Evolutionary conservation across 1,140 invertebrate species (phyloP).

Genomic region (Eriocheir sinensis): DNA sequence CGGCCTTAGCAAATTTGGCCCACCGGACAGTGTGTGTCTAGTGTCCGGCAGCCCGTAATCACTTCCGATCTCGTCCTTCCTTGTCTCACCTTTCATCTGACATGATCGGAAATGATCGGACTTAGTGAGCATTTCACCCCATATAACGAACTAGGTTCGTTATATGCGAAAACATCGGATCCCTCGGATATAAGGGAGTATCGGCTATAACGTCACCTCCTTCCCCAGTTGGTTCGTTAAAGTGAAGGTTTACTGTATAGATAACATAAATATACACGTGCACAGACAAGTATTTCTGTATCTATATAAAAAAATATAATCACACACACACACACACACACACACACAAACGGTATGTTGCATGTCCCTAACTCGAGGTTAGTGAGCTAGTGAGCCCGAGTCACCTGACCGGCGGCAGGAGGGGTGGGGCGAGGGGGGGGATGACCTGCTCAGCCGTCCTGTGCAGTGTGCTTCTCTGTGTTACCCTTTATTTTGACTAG

Average conservation of each 20-base stretch:
- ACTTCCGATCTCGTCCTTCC: neutral
- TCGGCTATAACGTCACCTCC: neutral
- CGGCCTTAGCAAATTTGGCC: neutral
- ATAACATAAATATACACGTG: neutral
- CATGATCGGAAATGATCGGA: neutral
- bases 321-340: constrained; percentile 52
- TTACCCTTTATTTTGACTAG: constrained; percentile 41
- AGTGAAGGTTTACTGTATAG: neutral
- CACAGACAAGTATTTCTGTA: neutral
- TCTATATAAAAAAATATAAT: neutral
- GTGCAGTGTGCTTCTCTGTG: constrained; percentile 32
- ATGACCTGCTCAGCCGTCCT: neutral
- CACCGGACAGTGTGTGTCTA: neutral
- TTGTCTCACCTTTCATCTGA: neutral
- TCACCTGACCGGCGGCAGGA: neutral
- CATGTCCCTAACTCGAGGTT: neutral
- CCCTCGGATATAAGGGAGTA: too few relatives aligned
- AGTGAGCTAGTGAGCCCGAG: neutral
- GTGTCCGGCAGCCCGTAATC: neutral
- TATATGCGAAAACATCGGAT: too few relatives aligned
- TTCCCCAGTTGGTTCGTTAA: neutral
- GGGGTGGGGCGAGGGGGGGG: neutral
- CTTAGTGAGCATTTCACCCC: neutral
- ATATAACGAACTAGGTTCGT: too few relatives aligned
- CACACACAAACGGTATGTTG: neutral